phyloP scores from a whole-genome alignment of 2,797 vertebrate genomes.

The Cyclopterus lumpus region DNA sequence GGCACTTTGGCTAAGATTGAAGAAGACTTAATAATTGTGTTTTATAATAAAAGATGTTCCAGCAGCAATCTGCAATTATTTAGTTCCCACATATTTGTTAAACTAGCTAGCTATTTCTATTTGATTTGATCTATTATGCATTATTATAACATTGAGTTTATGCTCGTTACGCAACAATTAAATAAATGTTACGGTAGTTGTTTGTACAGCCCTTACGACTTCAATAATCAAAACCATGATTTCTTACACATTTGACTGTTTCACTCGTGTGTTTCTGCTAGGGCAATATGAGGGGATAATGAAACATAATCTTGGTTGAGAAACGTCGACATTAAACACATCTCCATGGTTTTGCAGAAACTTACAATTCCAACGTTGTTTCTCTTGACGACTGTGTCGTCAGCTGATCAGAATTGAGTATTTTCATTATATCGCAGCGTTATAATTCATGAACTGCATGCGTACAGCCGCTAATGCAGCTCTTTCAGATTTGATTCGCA shows the following conservation, averaged over 20 bases:
- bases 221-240: too few relatives aligned
- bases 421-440: too few relatives aligned
- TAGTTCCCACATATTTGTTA: not conserved
- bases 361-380: too few relatives aligned
- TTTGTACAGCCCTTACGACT: too few relatives aligned
- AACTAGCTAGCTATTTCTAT: not conserved
- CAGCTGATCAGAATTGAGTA: not conserved
- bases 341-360: too few relatives aligned
- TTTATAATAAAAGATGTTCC: not conserved
- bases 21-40: conserved; percentile 36
- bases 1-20: conserved; percentile 12
- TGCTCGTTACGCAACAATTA: too few relatives aligned
- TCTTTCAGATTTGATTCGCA: not conserved
- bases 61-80: not conserved
- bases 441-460: not conserved
- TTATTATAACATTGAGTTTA: too few relatives aligned
- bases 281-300: not conserved
- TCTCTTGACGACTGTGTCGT: too few relatives aligned
- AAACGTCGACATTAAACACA: not conserved
- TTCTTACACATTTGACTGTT: not conserved
- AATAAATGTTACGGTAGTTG: too few relatives aligned
- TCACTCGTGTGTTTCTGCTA: too few relatives aligned
- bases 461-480: rapidly evolving
- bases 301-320: not conserved
- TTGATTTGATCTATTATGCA: not conserved